phyloP scores from a whole-genome alignment of 2,888 invertebrate species.

The Tholera decimalis region DNA sequence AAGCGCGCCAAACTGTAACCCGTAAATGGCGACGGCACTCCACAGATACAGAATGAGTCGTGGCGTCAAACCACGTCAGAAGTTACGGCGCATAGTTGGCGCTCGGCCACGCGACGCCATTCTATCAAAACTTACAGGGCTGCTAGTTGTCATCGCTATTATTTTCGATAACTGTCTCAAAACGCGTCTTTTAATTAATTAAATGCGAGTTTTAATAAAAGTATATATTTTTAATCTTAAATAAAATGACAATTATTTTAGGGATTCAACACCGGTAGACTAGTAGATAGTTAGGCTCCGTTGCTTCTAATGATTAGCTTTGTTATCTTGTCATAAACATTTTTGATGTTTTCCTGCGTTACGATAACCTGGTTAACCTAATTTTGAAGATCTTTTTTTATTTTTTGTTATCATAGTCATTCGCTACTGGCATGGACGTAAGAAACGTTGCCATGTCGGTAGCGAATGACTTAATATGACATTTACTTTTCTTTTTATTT shows the following conservation, averaged over 20 bases:
- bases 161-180: constrained; percentile 26
- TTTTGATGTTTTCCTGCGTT: neutral
- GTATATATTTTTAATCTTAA: too few species aligned
- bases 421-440: too few species aligned
- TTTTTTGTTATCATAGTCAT: neutral
- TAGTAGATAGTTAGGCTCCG: neutral
- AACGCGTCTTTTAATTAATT: too few species aligned
- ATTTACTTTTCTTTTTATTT: neutral
- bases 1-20: constrained; percentile 77
- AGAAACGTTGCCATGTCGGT: neutral
- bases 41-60: constrained; percentile 73
- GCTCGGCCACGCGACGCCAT: constrained; percentile 82
- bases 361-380: neutral
- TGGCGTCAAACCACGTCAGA: constrained; percentile 84
- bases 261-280: neutral
- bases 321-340: neutral
- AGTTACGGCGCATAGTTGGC: constrained; percentile 88
- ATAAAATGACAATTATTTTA: neutral
- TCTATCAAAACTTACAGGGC: constrained; percentile 64
- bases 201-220: too few species aligned
- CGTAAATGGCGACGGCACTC: constrained; percentile 81
- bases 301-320: neutral
- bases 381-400: neutral
- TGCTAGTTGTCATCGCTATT: constrained; percentile 47
- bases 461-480: too few species aligned